These are phyloP conservation scores for Agrotis puta DNA, from an alignment of 2,888 invertebrate genomes.

Conservation along the genomic window DNA sequence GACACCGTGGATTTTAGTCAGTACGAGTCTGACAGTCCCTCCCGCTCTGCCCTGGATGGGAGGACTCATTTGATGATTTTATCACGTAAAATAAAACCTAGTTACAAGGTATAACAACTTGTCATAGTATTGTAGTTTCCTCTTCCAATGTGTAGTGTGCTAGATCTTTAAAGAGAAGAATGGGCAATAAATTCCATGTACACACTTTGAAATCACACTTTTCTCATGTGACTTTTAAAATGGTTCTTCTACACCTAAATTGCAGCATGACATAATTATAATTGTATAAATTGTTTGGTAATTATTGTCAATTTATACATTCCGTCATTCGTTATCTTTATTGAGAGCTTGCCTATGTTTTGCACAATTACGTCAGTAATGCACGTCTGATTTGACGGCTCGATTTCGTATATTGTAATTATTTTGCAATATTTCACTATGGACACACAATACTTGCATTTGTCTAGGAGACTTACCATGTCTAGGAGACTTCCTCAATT, in stretches of 20 bases:
- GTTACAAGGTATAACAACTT: no score
- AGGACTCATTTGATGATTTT: no score
- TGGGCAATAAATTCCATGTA: no score
- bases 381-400: conserved; percentile 37
- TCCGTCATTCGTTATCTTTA: conserved; percentile 46
- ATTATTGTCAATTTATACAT: conserved; percentile 57
- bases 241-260: conserved; percentile 5
- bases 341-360: conserved; percentile 48
- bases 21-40: no score
- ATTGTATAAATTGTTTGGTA: conserved; percentile 52
- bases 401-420: conserved; percentile 22
- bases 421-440: conserved; percentile 18
- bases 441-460: background rate
- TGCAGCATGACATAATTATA: conserved; percentile 54
- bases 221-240: background rate
- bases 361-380: conserved; percentile 44
- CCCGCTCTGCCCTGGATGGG: no score
- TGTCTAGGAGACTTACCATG: background rate
- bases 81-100: no score
- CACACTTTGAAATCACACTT: no score
- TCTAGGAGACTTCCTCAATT: conserved; percentile 18
- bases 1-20: no score
- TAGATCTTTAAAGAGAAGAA: no score
- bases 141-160: no score
- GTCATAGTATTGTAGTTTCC: no score